phyloP scores from a whole-genome alignment of 30 jellyfish, hydroid and myxozoan genomes.

The Aurelia sp. region DNA sequence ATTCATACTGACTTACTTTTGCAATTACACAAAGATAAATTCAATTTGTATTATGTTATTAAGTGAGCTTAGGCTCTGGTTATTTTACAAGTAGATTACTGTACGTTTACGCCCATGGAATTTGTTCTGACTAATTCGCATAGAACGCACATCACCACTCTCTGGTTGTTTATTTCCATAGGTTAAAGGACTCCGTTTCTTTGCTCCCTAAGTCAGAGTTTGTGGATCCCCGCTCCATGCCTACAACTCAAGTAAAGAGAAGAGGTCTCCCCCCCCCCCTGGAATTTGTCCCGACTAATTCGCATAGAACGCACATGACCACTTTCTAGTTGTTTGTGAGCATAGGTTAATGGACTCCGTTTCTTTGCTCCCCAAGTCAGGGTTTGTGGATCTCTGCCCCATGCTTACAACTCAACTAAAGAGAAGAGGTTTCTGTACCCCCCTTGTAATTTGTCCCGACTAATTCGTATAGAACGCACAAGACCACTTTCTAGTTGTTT shows the following conservation, averaged over 20 bases:
- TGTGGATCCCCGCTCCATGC: too few species aligned
- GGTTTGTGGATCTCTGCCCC: too few species aligned
- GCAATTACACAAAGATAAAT: conserved; percentile 55
- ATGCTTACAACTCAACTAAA: background rate
- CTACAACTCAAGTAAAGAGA: background rate
- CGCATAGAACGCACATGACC: background rate
- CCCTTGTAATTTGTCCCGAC: background rate
- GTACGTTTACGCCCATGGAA: conserved; percentile 34
- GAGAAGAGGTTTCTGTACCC: background rate
- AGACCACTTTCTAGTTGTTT: background rate
- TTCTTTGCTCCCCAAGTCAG: background rate
- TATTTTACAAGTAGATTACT: conserved; percentile 49
- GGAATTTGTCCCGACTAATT: background rate
- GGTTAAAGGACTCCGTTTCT: background rate
- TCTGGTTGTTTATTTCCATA: background rate
- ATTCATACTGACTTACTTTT: conserved; percentile 53
- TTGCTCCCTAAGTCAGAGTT: background rate
- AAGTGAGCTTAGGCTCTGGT: conserved; percentile 52
- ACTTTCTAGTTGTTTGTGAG: background rate
- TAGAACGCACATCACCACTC: background rate
- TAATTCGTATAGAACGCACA: background rate
- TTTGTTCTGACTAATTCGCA: background rate
- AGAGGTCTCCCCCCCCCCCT: background rate
- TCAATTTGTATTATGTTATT: conserved; percentile 59
- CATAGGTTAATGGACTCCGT: background rate